Evolutionary conservation across 2,888 invertebrate species (phyloP).

Genomic region (Amphipoea oculea): DNA sequence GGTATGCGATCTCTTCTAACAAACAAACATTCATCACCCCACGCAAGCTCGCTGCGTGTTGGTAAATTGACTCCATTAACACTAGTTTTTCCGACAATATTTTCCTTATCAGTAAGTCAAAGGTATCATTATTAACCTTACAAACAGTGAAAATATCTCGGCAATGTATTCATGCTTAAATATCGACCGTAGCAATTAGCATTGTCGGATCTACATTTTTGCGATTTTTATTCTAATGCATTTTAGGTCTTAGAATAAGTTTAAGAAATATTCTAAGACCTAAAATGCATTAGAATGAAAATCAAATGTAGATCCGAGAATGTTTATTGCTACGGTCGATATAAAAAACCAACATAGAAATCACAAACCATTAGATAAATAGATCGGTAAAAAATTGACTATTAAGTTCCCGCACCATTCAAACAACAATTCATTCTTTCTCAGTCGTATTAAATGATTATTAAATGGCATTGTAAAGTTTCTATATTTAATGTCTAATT

Average conservation of each 20-base stretch:
- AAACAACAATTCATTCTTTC: background rate
- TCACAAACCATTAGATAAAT: background rate
- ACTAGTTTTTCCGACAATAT: constrained; percentile 24
- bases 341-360: background rate
- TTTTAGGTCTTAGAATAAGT: too few relatives aligned
- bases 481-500: too few relatives aligned
- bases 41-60: constrained; percentile 33
- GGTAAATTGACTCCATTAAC: constrained; percentile 40
- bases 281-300: too few relatives aligned
- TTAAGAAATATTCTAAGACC: too few relatives aligned
- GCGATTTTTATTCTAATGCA: too few relatives aligned
- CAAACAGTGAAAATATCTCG: background rate
- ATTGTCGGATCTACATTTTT: too few relatives aligned
- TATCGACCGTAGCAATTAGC: too few relatives aligned
- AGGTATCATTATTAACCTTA: constrained; percentile 14
- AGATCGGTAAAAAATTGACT: background rate
- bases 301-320: too few relatives aligned
- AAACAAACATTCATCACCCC: constrained; percentile 22
- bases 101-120: constrained; percentile 43
- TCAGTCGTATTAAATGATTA: background rate
- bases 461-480: too few relatives aligned
- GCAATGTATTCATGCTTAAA: background rate
- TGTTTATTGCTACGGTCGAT: too few relatives aligned
- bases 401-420: background rate
- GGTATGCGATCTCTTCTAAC: constrained; percentile 10